phyloP scores from a whole-genome alignment of 2,113 vertebrate genomes.

The Stigmatopora argus region DNA sequence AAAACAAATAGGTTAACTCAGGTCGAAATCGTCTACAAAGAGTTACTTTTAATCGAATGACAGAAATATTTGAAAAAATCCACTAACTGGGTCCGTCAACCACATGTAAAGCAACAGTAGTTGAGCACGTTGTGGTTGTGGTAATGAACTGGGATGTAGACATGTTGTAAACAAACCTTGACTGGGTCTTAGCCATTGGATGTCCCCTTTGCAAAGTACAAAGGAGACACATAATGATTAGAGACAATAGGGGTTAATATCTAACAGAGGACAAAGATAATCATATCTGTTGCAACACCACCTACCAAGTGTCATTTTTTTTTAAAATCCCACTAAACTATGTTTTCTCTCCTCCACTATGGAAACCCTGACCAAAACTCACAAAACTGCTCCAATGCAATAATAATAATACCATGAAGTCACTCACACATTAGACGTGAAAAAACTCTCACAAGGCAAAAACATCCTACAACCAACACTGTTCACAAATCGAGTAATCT shows the following conservation, averaged over 20 bases:
- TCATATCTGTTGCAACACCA: conserved; percentile 18
- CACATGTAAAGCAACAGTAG: neutral
- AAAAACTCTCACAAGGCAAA: too few relatives aligned
- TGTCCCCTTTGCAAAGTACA: neutral
- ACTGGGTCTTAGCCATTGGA: neutral
- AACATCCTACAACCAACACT: too few relatives aligned
- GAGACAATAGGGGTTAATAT: conserved; percentile 44
- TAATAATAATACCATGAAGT: too few relatives aligned
- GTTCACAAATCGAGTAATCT: too few relatives aligned
- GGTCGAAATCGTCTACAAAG: neutral
- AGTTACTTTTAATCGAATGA: neutral
- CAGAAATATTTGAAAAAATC: neutral
- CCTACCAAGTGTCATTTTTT: neutral
- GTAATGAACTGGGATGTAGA: neutral
- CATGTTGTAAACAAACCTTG: conserved; percentile 11
- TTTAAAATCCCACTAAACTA: neutral
- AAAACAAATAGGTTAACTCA: too few relatives aligned
- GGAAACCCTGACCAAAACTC: neutral
- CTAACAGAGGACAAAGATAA: conserved; percentile 34
- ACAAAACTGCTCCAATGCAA: too few relatives aligned
- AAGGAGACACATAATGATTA: conserved; percentile 42
- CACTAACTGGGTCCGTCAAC: neutral
- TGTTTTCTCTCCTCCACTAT: neutral
- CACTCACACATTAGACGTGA: too few relatives aligned
- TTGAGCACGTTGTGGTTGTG: neutral